Conservation (phyloP, 2,797 vertebrate genomes). For the Caiman crocodilus region DNA sequence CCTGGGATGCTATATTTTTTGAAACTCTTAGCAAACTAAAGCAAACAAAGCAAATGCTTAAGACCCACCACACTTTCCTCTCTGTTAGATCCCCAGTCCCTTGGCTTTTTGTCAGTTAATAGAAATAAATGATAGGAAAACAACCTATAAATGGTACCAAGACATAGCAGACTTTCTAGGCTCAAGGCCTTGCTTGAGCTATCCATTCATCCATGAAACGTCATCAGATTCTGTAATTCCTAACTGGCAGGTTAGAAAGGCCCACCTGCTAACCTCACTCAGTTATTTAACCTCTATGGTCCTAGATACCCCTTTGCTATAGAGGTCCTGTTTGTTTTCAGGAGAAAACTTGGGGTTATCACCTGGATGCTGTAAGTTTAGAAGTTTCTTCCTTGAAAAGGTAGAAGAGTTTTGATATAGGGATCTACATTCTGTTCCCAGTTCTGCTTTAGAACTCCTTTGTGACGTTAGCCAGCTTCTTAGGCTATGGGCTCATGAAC, state of each 20-base stretch:
- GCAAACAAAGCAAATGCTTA: neutral
- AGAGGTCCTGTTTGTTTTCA: neutral
- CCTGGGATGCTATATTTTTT: neutral
- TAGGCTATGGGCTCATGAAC: neutral
- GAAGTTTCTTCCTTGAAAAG: neutral
- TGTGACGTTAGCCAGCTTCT: neutral
- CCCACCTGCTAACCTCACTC: neutral
- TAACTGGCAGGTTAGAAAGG: neutral
- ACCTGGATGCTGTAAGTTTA: neutral
- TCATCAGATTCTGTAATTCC: neutral
- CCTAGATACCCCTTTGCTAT: neutral
- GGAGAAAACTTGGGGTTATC: fast-evolving
- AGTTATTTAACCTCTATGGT: neutral
- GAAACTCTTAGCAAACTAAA: conserved; percentile 5
- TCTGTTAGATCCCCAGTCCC: neutral
- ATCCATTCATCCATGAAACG: neutral
- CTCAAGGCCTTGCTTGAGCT: neutral
- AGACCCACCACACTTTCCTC: neutral
- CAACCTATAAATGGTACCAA: neutral
- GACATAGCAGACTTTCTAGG: fast-evolving
- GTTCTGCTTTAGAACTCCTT: neutral
- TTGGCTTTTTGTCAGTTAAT: neutral
- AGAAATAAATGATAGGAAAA: neutral
- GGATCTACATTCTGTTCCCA: neutral
- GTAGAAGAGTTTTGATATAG: neutral